Evolutionary conservation across 37 sponge, comb jelly and placozoan genomes (phyloP).

Genomic region (Axinella damicornis): DNA sequence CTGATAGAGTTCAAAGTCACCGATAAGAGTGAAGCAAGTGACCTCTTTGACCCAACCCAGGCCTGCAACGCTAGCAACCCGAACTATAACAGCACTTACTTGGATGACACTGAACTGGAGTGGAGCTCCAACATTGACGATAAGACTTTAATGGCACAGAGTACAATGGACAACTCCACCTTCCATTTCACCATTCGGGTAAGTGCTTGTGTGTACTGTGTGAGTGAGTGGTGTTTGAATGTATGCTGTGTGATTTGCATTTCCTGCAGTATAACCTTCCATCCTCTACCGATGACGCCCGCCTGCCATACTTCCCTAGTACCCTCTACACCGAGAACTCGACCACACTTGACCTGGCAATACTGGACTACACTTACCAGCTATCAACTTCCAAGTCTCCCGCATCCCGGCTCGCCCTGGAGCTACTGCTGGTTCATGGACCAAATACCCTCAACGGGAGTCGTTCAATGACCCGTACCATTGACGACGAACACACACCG

Average conservation of each 20-base stretch:
- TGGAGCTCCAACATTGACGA: slow-evolving; percentile 7
- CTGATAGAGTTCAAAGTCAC: slow-evolving; percentile 60
- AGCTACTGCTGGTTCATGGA: slow-evolving; percentile 68
- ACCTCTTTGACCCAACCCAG: slow-evolving; percentile 4
- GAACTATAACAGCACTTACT: not conserved
- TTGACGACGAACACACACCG: slow-evolving; percentile 86
- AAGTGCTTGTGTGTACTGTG: not conserved
- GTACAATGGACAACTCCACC: no score
- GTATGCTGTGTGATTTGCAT: not conserved
- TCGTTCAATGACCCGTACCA: not conserved
- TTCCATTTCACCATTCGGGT: not conserved
- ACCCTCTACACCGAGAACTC: slow-evolving; percentile 49
- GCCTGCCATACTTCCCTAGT: slow-evolving; percentile 42
- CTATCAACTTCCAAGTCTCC: not conserved
- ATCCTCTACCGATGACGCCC: not conserved
- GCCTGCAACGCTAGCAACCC: not conserved
- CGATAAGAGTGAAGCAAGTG: not conserved
- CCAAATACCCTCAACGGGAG: slow-evolving; percentile 10
- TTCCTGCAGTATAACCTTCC: slow-evolving; percentile 20
- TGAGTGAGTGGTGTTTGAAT: no score
- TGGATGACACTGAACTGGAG: slow-evolving; percentile 7
- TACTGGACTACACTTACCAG: slow-evolving; percentile 24
- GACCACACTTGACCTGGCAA: slow-evolving; percentile 48
- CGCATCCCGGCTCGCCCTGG: slow-evolving; percentile 52
- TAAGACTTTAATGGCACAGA: not conserved